Percentiles rank a stretch among this genome's conserved stretches.
These are phyloP conservation scores for Noctua comes DNA, from an alignment of 2,888 invertebrate species.

Conservation along the genomic window DNA sequence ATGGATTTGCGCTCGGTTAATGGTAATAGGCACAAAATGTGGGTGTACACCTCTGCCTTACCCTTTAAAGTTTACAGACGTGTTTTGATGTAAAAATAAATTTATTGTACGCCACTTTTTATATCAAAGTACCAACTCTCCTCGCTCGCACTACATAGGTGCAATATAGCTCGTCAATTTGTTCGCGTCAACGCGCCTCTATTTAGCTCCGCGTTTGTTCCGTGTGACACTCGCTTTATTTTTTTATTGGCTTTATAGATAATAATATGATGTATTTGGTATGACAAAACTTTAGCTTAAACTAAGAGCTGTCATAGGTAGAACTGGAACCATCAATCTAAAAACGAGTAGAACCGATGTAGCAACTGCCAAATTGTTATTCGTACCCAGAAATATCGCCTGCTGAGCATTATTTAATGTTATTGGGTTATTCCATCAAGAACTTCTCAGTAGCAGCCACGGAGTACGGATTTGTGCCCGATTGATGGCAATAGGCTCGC, in stretches of 20 bases:
- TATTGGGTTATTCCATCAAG: too few species aligned
- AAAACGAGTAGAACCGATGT: not conserved
- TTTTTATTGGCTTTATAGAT: slow-evolving; percentile 36
- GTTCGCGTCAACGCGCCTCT: slow-evolving; percentile 86
- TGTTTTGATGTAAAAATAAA: too few species aligned
- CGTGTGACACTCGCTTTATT: slow-evolving; percentile 64
- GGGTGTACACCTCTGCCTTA: not conserved
- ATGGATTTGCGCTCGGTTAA: not conserved
- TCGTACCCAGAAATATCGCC: too few species aligned
- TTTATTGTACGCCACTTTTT: not conserved
- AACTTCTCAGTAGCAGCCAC: too few species aligned
- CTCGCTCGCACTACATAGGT: slow-evolving; percentile 75
- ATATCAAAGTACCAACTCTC: slow-evolving; percentile 74
- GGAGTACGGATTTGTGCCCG: too few species aligned
- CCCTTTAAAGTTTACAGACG: not conserved
- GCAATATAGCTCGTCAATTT: slow-evolving; percentile 85
- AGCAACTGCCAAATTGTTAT: not conserved
- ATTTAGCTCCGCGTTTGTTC: slow-evolving; percentile 82
- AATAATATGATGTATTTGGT: slow-evolving; percentile 15
- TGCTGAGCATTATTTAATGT: too few species aligned
- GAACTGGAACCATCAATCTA: not conserved
- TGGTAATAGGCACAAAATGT: not conserved
- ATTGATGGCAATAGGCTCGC: too few species aligned
- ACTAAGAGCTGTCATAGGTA: not conserved
- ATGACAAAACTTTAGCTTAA: not conserved